phyloP scores from a whole-genome alignment of 1,140 invertebrate genomes.

The Zaprionus ornatus region DNA sequence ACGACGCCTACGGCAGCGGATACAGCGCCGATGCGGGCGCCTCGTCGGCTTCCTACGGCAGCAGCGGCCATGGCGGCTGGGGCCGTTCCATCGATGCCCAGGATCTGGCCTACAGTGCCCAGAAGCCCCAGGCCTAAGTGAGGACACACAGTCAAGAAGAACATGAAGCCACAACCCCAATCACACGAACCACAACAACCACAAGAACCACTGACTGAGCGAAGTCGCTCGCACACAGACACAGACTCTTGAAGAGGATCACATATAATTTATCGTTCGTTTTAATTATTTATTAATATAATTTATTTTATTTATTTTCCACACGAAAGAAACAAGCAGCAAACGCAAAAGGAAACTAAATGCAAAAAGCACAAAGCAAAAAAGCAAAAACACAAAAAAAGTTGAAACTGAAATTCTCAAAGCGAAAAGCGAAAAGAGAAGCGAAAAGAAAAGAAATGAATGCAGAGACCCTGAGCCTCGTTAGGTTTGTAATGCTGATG shows the following conservation, averaged over 20 bases:
- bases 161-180: conserved; percentile 23
- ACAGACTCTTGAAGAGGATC: conserved; percentile 66
- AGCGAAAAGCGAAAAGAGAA: conserved; percentile 49
- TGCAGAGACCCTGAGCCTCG: conserved; percentile 44
- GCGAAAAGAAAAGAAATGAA: conserved; percentile 25
- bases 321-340: conserved; percentile 55
- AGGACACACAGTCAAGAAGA: conserved; percentile 28
- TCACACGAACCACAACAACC: conserved; percentile 28
- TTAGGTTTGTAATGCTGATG: conserved; percentile 45
- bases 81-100: conserved; percentile 89
- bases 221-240: conserved; percentile 53
- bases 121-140: conserved; percentile 85
- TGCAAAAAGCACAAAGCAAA: conserved; percentile 43
- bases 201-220: conserved; percentile 63
- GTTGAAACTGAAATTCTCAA: conserved; percentile 40
- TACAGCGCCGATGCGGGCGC: conserved; percentile 86
- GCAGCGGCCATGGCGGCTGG: conserved; percentile 87
- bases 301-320: conserved; percentile 82
- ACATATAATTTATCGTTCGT: conserved; percentile 80
- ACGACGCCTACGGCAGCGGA: conserved; percentile 87
- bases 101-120: conserved; percentile 89
- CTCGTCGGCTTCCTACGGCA: conserved; percentile 85
- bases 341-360: conserved; percentile 36
- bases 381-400: conserved; percentile 40
- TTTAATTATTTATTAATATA: conserved; percentile 83